A percentile compares a stretch with the other conserved stretches of the same genome.
phyloP scores from a whole-genome alignment of 2,113 vertebrate genomes.

The Cygnus atratus region DNA sequence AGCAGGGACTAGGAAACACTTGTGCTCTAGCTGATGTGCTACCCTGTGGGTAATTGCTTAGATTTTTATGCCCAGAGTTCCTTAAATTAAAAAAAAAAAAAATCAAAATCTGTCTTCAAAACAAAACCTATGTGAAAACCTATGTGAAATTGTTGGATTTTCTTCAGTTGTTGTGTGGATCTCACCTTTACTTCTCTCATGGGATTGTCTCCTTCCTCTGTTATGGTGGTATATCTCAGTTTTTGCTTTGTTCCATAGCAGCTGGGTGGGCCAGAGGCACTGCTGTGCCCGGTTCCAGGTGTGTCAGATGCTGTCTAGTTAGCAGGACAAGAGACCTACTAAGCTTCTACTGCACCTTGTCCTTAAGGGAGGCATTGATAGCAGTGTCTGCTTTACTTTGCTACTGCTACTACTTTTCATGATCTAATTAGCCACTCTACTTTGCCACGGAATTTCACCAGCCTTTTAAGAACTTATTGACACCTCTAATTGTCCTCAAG shows the following conservation, averaged over 20 bases:
- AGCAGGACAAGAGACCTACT: not conserved
- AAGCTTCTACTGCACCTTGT: not conserved
- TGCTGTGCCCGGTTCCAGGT: not conserved
- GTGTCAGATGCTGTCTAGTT: not conserved
- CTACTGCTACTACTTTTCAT: not conserved
- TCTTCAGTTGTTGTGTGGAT: not conserved
- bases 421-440: not conserved
- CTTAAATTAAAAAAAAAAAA: not conserved
- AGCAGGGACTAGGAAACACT: not conserved
- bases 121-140: not conserved
- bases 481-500: not conserved
- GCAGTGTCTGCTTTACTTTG: not conserved
- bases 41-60: not conserved
- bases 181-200: not conserved
- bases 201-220: not conserved
- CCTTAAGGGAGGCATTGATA: not conserved
- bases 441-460: not conserved
- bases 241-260: not conserved
- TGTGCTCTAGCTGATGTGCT: not conserved
- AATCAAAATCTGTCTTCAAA: not conserved
- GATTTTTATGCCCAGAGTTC: not conserved
- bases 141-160: not conserved
- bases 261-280: not conserved
- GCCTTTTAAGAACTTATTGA: not conserved
- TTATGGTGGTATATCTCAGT: not conserved